Evolutionary conservation across 2,888 invertebrate genomes (phyloP).

Genomic region (Synergus gifuensis): DNA sequence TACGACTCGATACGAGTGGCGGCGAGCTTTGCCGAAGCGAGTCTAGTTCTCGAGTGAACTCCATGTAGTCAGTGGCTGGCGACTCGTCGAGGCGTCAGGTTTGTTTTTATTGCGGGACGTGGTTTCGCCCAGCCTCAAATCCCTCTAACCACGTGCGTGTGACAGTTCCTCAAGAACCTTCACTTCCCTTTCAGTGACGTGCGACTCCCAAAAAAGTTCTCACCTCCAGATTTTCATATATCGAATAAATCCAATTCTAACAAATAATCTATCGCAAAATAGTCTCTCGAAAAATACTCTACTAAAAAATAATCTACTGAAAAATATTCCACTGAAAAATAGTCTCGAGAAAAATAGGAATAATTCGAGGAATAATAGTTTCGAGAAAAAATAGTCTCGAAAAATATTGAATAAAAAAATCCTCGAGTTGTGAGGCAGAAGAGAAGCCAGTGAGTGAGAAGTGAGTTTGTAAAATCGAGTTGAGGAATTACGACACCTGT

Average conservation of each 20-base stretch:
- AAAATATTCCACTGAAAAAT: no score
- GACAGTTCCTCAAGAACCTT: constrained; percentile 65
- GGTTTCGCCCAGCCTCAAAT: constrained; percentile 83
- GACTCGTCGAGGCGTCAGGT: constrained; percentile 76
- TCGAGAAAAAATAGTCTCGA: no score
- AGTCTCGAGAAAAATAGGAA: background rate
- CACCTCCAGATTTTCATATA: background rate
- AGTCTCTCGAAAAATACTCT: no score
- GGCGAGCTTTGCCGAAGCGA: constrained; percentile 69
- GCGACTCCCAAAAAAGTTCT: background rate
- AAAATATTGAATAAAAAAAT: no score
- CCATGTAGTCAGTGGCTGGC: constrained; percentile 77
- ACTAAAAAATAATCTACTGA: no score
- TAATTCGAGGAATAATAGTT: no score
- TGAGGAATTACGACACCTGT: constrained; percentile 11
- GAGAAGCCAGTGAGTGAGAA: no score
- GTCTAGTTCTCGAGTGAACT: constrained; percentile 76
- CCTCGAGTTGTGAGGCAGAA: no score
- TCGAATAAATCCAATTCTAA: no score
- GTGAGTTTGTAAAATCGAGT: background rate
- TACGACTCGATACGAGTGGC: constrained; percentile 43
- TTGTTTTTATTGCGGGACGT: constrained; percentile 80
- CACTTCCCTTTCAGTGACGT: background rate
- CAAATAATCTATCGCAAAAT: no score
- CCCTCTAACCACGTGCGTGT: constrained; percentile 80